phyloP scores from a whole-genome alignment of 2,888 invertebrate genomes.

The Drosophila cognata region DNA sequence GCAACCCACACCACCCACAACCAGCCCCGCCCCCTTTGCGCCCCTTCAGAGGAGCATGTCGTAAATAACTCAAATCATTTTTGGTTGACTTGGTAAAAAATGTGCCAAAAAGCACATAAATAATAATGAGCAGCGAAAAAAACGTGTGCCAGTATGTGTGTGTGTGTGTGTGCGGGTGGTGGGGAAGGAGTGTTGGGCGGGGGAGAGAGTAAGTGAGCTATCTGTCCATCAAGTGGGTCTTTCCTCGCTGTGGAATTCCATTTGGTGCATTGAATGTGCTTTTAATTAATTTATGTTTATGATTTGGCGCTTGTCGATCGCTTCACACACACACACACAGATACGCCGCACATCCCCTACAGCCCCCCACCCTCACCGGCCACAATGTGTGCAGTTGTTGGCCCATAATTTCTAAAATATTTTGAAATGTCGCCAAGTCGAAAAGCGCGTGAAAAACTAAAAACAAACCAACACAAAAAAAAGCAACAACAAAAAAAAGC shows the following conservation, averaged over 20 bases:
- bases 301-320: slow-evolving; percentile 35
- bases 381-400: slow-evolving; percentile 60
- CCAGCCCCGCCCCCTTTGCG: not conserved
- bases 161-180: not conserved
- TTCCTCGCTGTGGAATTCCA: slow-evolving; percentile 3
- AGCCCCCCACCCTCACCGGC: not conserved
- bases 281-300: slow-evolving; percentile 66
- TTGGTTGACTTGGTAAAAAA: slow-evolving; percentile 42
- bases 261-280: slow-evolving; percentile 48
- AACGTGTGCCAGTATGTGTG: not conserved
- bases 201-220: not conserved
- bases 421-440: slow-evolving; percentile 78
- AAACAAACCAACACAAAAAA: slow-evolving; percentile 12
- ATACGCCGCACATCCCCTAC: not conserved
- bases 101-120: slow-evolving; percentile 69
- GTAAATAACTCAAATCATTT: slow-evolving; percentile 64
- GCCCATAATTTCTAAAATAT: slow-evolving; percentile 70
- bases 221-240: slow-evolving; percentile 11
- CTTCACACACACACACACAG: slow-evolving; percentile 6
- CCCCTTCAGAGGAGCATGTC: slow-evolving; percentile 39
- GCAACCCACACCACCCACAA: not conserved
- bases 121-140: slow-evolving; percentile 40
- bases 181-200: not conserved
- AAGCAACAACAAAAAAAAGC: not conserved
- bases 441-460: slow-evolving; percentile 51